A percentile compares a stretch with the other conserved stretches of the same genome.
Evolutionary conservation across 92 coral and sea anemone genomes (phyloP).

Genomic region (Virgularia gustaviana): DNA sequence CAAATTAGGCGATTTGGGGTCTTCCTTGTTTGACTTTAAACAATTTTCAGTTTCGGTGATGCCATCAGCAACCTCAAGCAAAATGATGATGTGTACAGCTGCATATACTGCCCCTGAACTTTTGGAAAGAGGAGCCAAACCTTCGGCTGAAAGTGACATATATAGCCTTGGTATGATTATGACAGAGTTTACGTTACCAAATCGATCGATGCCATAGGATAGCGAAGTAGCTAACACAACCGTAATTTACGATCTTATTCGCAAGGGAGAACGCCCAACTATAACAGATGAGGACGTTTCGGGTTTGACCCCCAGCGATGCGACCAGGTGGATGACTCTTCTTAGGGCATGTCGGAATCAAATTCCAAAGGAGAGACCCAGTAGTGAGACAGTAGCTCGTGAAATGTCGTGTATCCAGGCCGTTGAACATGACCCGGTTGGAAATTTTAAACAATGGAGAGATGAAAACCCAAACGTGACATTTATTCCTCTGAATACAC

Average conservation of each 20-base stretch:
- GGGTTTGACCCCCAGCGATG: too few relatives aligned
- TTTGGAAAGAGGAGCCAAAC: constrained; percentile 22
- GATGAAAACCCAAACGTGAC: constrained; percentile 15
- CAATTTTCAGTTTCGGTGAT: constrained; percentile 43
- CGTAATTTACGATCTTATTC: too few relatives aligned
- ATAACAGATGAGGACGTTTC: too few relatives aligned
- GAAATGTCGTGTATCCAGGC: too few relatives aligned
- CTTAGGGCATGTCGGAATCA: too few relatives aligned
- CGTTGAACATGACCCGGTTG: too few relatives aligned
- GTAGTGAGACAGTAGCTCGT: too few relatives aligned
- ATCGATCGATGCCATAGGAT: constrained; percentile 44
- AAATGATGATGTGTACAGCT: constrained; percentile 32
- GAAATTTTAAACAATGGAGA: too few relatives aligned
- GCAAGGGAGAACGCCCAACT: too few relatives aligned
- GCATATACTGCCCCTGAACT: constrained; percentile 50
- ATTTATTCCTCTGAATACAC: constrained; percentile 13
- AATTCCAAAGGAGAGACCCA: too few relatives aligned
- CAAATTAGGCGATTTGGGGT: constrained; percentile 46
- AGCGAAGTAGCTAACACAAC: constrained; percentile 46
- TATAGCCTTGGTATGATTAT: constrained; percentile 41
- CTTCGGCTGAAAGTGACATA: constrained; percentile 23
- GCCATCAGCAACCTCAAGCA: too few relatives aligned
- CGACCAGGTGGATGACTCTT: too few relatives aligned
- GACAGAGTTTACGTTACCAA: constrained; percentile 38
- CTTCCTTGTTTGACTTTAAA: constrained; percentile 30